Conservation (phyloP, 2,797 vertebrate genomes). For the Coranthus polyacanthus region DNA sequence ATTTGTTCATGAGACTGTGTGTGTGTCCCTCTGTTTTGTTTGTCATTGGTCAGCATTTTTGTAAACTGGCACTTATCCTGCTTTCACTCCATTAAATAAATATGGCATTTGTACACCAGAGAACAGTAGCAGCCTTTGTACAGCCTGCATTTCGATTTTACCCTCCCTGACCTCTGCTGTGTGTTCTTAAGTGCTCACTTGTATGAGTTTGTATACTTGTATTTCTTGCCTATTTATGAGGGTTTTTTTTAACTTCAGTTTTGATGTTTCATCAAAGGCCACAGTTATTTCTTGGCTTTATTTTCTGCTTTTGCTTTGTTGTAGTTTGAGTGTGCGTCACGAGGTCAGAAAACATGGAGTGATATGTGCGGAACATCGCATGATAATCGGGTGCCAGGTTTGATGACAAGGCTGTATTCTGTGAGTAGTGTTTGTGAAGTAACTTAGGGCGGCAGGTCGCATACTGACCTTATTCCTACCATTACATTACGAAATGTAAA, state of each 20-base stretch:
- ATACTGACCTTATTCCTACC: slow-evolving; percentile 20
- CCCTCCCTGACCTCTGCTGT: slow-evolving; percentile 17
- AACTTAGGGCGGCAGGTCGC: not conserved
- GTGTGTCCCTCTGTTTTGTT: not conserved
- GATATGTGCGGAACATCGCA: not conserved
- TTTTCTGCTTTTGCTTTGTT: not conserved
- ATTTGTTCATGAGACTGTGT: not conserved
- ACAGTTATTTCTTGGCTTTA: not conserved
- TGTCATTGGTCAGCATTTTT: not conserved
- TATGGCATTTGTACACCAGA: slow-evolving; percentile 3
- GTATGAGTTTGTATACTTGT: not conserved
- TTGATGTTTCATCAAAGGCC: not conserved
- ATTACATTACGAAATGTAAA: slow-evolving; percentile 12
- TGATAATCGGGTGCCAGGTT: slow-evolving; percentile 9
- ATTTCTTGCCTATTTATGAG: slow-evolving; percentile 3
- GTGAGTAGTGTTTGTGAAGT: slow-evolving; percentile 14
- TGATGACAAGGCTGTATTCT: not conserved
- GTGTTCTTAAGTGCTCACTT: not conserved
- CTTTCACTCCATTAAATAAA: slow-evolving; percentile 17
- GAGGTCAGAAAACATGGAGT: not conserved
- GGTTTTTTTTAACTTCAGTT: not conserved
- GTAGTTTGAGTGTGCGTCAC: not conserved
- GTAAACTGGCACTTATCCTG: slow-evolving; percentile 9
- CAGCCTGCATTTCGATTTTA: slow-evolving; percentile 7
- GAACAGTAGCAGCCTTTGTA: slow-evolving; percentile 7